Evolutionary conservation across 2,888 invertebrate species (phyloP).

Genomic region (Phyllotreta cruciferae): DNA sequence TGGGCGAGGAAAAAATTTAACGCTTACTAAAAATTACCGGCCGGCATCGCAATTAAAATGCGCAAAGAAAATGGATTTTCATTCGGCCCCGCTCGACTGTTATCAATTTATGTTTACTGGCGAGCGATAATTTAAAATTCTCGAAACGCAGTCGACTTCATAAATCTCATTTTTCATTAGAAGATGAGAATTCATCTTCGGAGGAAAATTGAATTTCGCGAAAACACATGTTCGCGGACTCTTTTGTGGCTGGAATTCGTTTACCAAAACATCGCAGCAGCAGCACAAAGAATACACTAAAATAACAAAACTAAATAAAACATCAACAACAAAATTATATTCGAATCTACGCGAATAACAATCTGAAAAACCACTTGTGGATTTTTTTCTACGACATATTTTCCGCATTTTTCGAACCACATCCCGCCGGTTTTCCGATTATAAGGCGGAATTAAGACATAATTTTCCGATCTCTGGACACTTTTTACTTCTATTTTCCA

Average conservation of each 20-base stretch:
- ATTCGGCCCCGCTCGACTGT: not conserved
- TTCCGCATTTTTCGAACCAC: not conserved
- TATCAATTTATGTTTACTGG: slow-evolving; percentile 24
- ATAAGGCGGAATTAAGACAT: slow-evolving; percentile 14
- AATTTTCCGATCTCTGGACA: slow-evolving; percentile 13
- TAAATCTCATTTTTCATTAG: slow-evolving; percentile 29
- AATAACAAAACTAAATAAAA: too few species aligned
- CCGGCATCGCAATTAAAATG: too few species aligned
- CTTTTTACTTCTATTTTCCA: slow-evolving; percentile 21
- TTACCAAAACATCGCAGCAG: too few species aligned
- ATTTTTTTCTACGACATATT: too few species aligned
- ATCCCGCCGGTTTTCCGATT: slow-evolving; percentile 10
- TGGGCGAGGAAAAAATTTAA: slow-evolving; percentile 10
- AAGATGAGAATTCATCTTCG: slow-evolving; percentile 19
- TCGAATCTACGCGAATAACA: too few species aligned
- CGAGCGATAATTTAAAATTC: slow-evolving; percentile 25
- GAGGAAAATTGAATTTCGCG: slow-evolving; percentile 25
- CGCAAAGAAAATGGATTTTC: too few species aligned
- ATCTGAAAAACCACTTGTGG: too few species aligned
- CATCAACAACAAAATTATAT: too few species aligned
- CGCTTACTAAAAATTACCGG: not conserved
- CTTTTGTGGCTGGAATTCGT: slow-evolving; percentile 1
- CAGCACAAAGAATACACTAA: too few species aligned
- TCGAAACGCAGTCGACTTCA: slow-evolving; percentile 23
- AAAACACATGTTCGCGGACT: slow-evolving; percentile 18